phyloP scores from a whole-genome alignment of 2,888 invertebrate species.

The Sylvicola fuscatus region DNA sequence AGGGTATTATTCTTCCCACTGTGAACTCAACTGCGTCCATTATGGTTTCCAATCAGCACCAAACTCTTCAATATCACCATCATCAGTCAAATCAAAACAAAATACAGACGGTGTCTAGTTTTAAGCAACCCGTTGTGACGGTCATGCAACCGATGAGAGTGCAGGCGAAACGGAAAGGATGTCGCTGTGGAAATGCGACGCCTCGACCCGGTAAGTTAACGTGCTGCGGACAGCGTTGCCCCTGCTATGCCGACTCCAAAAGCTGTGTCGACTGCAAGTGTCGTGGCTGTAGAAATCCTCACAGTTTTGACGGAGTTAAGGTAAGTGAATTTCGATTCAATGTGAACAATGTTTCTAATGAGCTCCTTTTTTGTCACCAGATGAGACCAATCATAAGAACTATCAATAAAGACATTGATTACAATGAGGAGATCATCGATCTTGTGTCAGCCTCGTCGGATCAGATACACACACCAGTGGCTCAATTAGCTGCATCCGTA shows the following conservation, averaged over 20 bases:
- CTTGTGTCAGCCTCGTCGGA: not conserved
- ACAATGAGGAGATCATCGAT: not conserved
- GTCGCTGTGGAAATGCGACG: conserved; percentile 81
- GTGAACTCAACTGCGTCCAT: conserved; percentile 1
- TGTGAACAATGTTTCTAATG: not conserved
- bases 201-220: conserved; percentile 75
- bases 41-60: not conserved
- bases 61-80: not conserved
- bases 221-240: conserved; percentile 85
- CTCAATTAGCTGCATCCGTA: not conserved
- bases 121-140: conserved; percentile 1
- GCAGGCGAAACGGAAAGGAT: conserved; percentile 45
- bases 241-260: conserved; percentile 80
- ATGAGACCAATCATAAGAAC: not conserved
- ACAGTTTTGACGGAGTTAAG: conserved; percentile 62
- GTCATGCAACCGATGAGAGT: conserved; percentile 1
- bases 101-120: not conserved
- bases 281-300: conserved; percentile 82
- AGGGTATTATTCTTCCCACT: not conserved
- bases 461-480: not conserved
- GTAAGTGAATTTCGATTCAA: conserved; percentile 22
- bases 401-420: not conserved
- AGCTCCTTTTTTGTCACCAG: no score
- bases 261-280: conserved; percentile 82
- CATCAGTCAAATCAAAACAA: not conserved